Percentiles rank a stretch among this genome's conserved stretches.
Evolutionary conservation across 2,888 invertebrate genomes (phyloP).

Genomic region (Papilio demoleus): DNA sequence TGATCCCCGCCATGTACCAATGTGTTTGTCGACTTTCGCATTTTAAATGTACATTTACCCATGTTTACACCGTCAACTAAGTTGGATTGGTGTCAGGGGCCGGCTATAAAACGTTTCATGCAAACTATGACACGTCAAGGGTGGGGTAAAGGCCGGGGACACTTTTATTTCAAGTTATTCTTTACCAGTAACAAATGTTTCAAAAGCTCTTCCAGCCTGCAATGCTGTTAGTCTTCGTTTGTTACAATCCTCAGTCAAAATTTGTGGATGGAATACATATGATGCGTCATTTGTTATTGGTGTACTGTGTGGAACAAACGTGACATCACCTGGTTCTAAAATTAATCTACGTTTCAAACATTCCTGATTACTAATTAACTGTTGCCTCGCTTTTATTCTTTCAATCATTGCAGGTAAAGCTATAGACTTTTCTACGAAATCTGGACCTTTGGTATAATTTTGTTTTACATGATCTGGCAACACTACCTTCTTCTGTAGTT

Average conservation of each 20-base stretch:
- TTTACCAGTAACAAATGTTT: neutral
- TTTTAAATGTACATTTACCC: too few relatives aligned
- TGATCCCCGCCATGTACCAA: too few relatives aligned
- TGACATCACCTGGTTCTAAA: slow-evolving; percentile 41
- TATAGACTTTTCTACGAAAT: slow-evolving; percentile 53
- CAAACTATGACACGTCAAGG: too few relatives aligned
- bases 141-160: too few relatives aligned
- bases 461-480: slow-evolving; percentile 47
- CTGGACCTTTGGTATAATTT: slow-evolving; percentile 54
- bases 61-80: too few relatives aligned
- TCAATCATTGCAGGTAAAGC: slow-evolving; percentile 55
- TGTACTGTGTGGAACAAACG: neutral
- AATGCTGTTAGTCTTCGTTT: neutral
- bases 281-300: neutral
- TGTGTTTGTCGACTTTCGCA: too few relatives aligned
- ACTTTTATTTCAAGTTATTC: too few relatives aligned
- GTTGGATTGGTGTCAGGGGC: too few relatives aligned
- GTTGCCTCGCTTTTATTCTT: slow-evolving; percentile 47
- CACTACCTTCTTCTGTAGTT: slow-evolving; percentile 48
- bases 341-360: slow-evolving; percentile 43
- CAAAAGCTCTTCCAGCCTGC: neutral
- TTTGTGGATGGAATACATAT: neutral
- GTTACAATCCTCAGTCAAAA: neutral
- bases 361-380: slow-evolving; percentile 39
- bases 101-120: too few relatives aligned